phyloP scores from a whole-genome alignment of 2,888 invertebrate genomes.

The Ophioninae sp. region DNA sequence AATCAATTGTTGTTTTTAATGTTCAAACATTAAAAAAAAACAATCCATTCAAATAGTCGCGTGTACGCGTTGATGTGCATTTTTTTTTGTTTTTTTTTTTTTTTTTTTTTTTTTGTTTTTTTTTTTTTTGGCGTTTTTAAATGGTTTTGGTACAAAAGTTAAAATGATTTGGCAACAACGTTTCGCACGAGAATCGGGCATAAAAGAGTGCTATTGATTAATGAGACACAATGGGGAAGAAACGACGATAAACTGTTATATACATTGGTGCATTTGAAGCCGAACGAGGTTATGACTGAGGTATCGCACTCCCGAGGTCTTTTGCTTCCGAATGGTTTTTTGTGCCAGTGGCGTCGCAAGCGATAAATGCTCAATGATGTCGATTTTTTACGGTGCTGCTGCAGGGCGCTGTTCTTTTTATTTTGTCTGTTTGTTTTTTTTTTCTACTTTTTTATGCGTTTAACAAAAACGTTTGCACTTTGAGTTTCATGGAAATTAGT shows the following conservation, averaged over 20 bases:
- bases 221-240: slow-evolving; percentile 16
- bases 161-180: background rate
- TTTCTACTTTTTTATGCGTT: slow-evolving; percentile 3
- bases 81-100: background rate
- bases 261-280: background rate
- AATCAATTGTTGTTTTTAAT: too few species aligned
- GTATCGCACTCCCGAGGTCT: background rate
- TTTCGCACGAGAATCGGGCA: background rate
- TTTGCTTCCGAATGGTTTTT: slow-evolving; percentile 9
- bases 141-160: too few species aligned
- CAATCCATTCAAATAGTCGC: background rate
- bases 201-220: slow-evolving; percentile 30
- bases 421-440: background rate
- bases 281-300: background rate
- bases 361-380: slow-evolving; percentile 16
- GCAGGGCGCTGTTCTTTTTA: too few species aligned
- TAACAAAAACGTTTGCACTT: too few species aligned
- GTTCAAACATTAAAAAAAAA: slow-evolving; percentile 5
- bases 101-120: too few species aligned
- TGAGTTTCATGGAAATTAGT: too few species aligned
- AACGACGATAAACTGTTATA: slow-evolving; percentile 18
- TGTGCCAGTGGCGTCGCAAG: background rate
- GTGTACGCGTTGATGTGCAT: background rate
- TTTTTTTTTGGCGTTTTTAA: too few species aligned
- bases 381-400: slow-evolving; percentile 1